Conservation (phyloP, 2,113 vertebrate species). For the Cottus gobio region DNA sequence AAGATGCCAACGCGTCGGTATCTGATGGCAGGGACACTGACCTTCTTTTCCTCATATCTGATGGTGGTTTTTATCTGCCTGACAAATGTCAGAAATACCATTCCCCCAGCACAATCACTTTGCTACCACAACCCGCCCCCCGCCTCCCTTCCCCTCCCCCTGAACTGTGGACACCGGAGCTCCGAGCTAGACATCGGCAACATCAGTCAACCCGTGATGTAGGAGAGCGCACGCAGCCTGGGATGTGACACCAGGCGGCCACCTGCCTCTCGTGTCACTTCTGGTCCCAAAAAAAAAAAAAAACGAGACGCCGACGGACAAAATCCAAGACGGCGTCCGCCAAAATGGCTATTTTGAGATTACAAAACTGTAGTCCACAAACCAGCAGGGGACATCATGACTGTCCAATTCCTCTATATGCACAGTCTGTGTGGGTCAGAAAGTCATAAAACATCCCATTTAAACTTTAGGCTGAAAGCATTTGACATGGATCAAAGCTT, state of each 20-base stretch:
- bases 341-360: too few species aligned
- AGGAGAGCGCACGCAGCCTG: constrained; percentile 34
- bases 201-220: constrained; percentile 61
- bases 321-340: too few species aligned
- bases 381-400: too few species aligned
- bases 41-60: constrained; percentile 82
- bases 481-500: too few species aligned
- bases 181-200: constrained; percentile 61
- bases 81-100: constrained; percentile 82
- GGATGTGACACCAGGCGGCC: background rate
- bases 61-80: constrained; percentile 79
- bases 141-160: constrained; percentile 8
- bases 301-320: too few species aligned
- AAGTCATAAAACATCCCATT: too few species aligned
- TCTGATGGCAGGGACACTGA: constrained; percentile 77
- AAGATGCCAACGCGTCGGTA: constrained; percentile 61
- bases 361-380: too few species aligned
- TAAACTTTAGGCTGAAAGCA: too few species aligned
- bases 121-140: constrained; percentile 53
- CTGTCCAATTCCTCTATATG: too few species aligned
- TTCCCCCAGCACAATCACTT: constrained; percentile 76
- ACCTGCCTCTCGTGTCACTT: too few species aligned
- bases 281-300: too few species aligned
- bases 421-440: too few species aligned
- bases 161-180: constrained; percentile 25